Conservation (phyloP, 2,888 invertebrate genomes). For the Scaptodrosophila latifasciaeformis region DNA sequence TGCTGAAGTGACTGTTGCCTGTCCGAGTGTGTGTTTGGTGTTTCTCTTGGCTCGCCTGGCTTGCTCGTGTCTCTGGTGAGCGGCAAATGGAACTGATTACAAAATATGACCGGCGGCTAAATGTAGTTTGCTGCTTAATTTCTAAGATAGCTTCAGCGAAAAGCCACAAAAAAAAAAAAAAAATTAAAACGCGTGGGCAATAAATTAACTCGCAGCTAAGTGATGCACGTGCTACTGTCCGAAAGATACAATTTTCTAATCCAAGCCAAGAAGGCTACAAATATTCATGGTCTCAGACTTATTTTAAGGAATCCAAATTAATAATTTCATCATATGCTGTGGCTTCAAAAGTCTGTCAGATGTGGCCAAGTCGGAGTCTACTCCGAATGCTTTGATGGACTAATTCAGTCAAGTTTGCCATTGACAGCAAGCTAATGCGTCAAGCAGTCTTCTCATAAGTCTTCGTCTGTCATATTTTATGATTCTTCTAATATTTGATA, state of each 20-base stretch:
- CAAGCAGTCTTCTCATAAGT: no score
- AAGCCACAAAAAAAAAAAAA: not conserved
- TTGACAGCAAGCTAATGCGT: no score
- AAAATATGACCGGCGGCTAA: constrained; percentile 58
- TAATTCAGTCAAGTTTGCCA: no score
- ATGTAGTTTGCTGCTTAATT: constrained; percentile 60
- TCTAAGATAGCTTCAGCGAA: constrained; percentile 45
- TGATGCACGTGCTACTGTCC: constrained; percentile 4
- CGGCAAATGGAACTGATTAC: constrained; percentile 48
- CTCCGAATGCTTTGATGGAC: no score
- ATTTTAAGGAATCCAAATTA: no score
- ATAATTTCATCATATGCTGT: no score
- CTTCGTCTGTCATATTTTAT: no score
- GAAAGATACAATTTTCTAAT: not conserved
- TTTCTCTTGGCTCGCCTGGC: constrained; percentile 21
- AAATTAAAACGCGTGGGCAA: constrained; percentile 2
- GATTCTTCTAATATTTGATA: no score
- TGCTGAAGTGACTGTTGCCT: not conserved
- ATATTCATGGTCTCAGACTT: no score
- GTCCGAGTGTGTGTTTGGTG: not conserved
- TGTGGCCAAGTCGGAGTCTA: no score
- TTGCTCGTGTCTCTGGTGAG: constrained; percentile 2
- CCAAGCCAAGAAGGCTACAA: not conserved
- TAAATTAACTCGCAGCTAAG: not conserved
- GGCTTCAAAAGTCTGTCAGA: no score